Conservation (phyloP, 1,140 invertebrate species). For the Amyelois transitella region DNA sequence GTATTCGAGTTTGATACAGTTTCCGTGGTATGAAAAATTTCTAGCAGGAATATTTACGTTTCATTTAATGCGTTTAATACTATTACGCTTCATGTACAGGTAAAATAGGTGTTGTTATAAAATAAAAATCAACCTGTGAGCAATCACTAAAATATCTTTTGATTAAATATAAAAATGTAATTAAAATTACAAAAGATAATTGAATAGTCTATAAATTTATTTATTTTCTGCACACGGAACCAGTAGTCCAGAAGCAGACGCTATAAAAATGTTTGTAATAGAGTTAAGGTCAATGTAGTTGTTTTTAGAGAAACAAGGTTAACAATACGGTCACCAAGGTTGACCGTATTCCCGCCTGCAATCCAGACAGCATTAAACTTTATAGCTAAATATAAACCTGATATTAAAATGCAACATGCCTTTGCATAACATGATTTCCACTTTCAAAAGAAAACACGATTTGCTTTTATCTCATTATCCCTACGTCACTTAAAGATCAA, state of each 20-base stretch:
- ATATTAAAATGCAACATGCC: background rate
- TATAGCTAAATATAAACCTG: slow-evolving; percentile 23
- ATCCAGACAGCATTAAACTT: slow-evolving; percentile 33
- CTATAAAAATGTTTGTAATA: slow-evolving; percentile 15
- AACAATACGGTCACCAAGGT: slow-evolving; percentile 65
- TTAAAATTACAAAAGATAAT: background rate
- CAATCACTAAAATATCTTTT: too few relatives aligned
- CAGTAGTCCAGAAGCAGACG: slow-evolving; percentile 1
- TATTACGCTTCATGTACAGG: too few relatives aligned
- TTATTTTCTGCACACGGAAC: background rate
- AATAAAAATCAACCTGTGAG: too few relatives aligned
- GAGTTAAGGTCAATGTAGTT: slow-evolving; percentile 34
- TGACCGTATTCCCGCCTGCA: slow-evolving; percentile 27
- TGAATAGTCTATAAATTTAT: background rate
- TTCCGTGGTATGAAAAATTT: background rate
- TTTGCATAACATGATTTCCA: background rate
- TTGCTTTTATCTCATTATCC: background rate
- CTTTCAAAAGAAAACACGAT: background rate
- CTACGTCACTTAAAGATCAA: background rate
- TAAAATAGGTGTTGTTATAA: too few relatives aligned
- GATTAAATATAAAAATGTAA: too few relatives aligned
- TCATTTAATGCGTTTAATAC: too few relatives aligned
- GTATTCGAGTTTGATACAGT: slow-evolving; percentile 7
- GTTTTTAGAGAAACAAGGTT: slow-evolving; percentile 57
- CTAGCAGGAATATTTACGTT: too few relatives aligned